A percentile compares a stretch with the other conserved stretches of the same genome.
These are phyloP conservation scores for Glyphotaelius pellucidus DNA, from an alignment of 2,888 invertebrate genomes.

Conservation along the genomic window DNA sequence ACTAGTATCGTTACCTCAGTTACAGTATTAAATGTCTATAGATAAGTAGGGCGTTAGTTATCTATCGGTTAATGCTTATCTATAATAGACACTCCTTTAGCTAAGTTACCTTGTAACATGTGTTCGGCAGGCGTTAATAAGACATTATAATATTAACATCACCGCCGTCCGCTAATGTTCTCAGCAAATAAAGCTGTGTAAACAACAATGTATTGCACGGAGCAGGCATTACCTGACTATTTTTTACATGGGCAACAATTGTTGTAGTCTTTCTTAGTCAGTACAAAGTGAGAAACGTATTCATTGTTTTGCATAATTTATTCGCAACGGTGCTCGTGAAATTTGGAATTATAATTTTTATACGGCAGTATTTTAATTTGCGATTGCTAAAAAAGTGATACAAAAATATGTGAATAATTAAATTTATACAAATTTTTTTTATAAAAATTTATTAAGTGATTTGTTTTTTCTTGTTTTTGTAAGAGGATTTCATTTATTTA, in stretches of 20 bases:
- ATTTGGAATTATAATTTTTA: background rate
- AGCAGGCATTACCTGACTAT: slow-evolving; percentile 6
- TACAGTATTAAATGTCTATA: background rate
- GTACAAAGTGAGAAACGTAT: slow-evolving; percentile 25
- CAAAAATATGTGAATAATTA: background rate
- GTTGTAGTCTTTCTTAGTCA: slow-evolving; percentile 37
- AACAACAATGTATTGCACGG: slow-evolving; percentile 46
- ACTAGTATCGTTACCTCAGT: background rate
- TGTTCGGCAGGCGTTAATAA: background rate
- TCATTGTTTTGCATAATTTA: slow-evolving; percentile 34
- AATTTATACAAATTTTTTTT: background rate
- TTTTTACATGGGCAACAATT: slow-evolving; percentile 1
- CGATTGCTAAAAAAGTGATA: background rate
- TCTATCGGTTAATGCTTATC: slow-evolving; percentile 7
- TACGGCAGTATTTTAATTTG: background rate
- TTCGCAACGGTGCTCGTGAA: background rate
- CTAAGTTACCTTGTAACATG: slow-evolving; percentile 42
- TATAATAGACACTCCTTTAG: slow-evolving; percentile 17
- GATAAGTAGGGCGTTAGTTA: background rate
- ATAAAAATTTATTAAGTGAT: background rate
- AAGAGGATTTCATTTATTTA: background rate
- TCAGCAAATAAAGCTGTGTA: slow-evolving; percentile 58
- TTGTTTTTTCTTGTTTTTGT: background rate
- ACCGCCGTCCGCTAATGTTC: slow-evolving; percentile 51
- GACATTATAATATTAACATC: slow-evolving; percentile 3